phyloP scores from a whole-genome alignment of 2,113 vertebrate species.

The Gallinago undulata region DNA sequence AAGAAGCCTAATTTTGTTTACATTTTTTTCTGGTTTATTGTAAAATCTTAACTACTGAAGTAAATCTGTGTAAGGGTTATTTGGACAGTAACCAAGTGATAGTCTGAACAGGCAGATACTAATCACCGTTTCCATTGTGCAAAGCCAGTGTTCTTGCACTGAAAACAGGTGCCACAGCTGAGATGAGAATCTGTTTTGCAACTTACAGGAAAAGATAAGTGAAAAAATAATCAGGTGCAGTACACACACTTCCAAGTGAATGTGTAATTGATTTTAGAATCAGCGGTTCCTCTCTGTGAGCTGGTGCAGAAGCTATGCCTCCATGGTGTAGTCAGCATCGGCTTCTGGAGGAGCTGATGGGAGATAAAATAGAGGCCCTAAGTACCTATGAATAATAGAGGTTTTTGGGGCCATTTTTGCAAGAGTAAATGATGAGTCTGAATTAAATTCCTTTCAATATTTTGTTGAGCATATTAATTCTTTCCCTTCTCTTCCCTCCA shows the following conservation, averaged over 20 bases:
- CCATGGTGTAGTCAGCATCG: neutral
- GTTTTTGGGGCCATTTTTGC: neutral
- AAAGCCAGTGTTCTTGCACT: neutral
- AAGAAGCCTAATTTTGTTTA: neutral
- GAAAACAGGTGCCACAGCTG: neutral
- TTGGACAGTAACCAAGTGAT: neutral
- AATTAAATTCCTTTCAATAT: neutral
- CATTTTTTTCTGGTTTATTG: neutral
- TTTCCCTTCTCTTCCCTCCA: neutral
- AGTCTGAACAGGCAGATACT: neutral
- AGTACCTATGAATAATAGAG: neutral
- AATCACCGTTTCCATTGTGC: neutral
- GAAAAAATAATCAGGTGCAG: neutral
- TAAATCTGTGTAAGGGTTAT: neutral
- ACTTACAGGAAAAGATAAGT: neutral
- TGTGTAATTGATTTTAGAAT: neutral
- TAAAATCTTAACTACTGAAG: neutral
- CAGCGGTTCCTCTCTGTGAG: neutral
- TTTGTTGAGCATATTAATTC: neutral
- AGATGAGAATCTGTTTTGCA: neutral
- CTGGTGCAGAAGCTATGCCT: neutral
- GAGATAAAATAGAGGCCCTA: neutral
- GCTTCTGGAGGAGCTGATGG: neutral
- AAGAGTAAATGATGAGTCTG: neutral
- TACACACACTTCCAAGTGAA: neutral